These are phyloP conservation scores for Cheilosia pagana DNA, from an alignment of 2,888 invertebrate genomes.

Conservation along the genomic window DNA sequence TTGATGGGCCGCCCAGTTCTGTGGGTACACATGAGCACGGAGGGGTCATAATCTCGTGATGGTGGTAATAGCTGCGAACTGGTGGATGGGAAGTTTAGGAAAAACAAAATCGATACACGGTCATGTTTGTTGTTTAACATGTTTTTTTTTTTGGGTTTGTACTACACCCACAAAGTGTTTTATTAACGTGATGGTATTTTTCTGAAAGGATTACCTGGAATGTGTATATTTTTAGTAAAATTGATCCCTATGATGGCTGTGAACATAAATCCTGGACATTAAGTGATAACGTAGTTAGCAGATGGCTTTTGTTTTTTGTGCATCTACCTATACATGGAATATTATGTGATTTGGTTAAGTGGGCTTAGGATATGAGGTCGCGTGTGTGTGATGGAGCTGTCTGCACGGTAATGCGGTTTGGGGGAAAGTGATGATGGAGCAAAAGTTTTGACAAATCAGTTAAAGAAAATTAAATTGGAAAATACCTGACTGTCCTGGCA, in stretches of 20 bases:
- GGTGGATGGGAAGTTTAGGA: conserved; percentile 33
- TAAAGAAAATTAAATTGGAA: conserved; percentile 69
- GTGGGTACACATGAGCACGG: conserved; percentile 33
- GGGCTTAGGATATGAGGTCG: not conserved
- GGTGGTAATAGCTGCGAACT: conserved; percentile 51
- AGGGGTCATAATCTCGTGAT: conserved; percentile 63
- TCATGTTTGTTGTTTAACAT: conserved; percentile 28
- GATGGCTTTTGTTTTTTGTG: conserved; percentile 3
- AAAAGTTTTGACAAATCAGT: conserved; percentile 66
- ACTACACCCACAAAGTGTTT: conserved; percentile 37
- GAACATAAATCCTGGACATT: conserved; percentile 27
- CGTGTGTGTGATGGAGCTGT: not conserved
- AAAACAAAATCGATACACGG: conserved; percentile 9
- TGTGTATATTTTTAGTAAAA: conserved; percentile 47
- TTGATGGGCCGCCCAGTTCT: conserved; percentile 47
- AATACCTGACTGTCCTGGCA: conserved; percentile 49
- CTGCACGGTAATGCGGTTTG: not conserved
- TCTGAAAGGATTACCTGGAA: conserved; percentile 46
- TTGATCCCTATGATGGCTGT: conserved; percentile 31
- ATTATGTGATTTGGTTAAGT: not conserved
- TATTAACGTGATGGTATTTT: conserved; percentile 52
- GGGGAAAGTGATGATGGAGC: conserved; percentile 4
- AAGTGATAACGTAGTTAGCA: conserved; percentile 20
- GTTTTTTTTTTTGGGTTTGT: conserved; percentile 13
- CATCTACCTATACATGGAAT: conserved; percentile 19